Evolutionary conservation across 1,140 invertebrate species (phyloP).

Genomic region (Drepana arcuata): DNA sequence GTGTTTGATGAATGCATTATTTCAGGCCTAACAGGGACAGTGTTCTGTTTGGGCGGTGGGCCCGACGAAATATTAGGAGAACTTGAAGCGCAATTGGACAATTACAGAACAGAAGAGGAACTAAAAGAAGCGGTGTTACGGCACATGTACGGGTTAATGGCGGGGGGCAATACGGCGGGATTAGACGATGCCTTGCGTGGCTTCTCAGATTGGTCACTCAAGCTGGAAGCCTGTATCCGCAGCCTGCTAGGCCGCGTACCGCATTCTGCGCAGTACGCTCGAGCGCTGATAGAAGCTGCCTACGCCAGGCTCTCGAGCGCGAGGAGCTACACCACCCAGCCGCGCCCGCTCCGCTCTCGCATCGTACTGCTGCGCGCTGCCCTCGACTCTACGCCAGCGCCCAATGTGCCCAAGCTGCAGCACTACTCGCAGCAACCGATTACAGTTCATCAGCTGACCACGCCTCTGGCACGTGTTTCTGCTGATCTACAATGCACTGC

Average conservation of each 20-base stretch:
- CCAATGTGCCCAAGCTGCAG: slow-evolving; percentile 5
- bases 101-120: slow-evolving; percentile 20
- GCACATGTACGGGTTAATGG: slow-evolving; percentile 31
- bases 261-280: slow-evolving; percentile 38
- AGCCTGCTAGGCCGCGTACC: slow-evolving; percentile 23
- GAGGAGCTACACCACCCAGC: slow-evolving; percentile 8
- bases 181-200: slow-evolving; percentile 10
- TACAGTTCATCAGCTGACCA: slow-evolving; percentile 4
- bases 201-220: slow-evolving; percentile 23
- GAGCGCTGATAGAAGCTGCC: slow-evolving; percentile 24
- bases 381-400: neutral
- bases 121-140: slow-evolving; percentile 25
- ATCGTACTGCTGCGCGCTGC: slow-evolving; percentile 21
- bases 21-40: slow-evolving; percentile 26
- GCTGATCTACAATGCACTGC: slow-evolving; percentile 12
- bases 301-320: slow-evolving; percentile 22
- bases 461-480: slow-evolving; percentile 6
- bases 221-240: slow-evolving; percentile 22
- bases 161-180: slow-evolving; percentile 3
- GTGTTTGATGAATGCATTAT: too few relatives aligned
- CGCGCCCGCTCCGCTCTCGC: slow-evolving; percentile 21
- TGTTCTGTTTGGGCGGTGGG: slow-evolving; percentile 35
- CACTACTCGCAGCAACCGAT: slow-evolving; percentile 14
- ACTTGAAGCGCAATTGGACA: slow-evolving; percentile 21
- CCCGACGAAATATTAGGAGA: slow-evolving; percentile 23